These are phyloP conservation scores for Pygocentrus nattereri DNA, from an alignment of 2,797 vertebrate genomes.

Conservation along the genomic window DNA sequence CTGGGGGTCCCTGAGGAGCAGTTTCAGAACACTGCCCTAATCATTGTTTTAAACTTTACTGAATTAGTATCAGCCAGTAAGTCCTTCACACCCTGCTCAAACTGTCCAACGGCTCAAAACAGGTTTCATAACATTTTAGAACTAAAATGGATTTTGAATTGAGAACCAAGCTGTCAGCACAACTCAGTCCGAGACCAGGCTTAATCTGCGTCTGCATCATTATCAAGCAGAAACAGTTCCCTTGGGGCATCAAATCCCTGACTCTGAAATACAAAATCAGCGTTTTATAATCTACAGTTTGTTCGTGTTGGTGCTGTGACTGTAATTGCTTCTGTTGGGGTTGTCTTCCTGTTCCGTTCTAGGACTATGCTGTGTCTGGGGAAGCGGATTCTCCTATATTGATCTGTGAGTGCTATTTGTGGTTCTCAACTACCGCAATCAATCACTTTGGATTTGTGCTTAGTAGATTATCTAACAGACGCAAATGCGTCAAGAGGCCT, in stretches of 20 bases:
- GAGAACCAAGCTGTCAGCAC: background rate
- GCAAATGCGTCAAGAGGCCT: background rate
- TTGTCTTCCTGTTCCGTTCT: background rate
- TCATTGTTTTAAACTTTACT: too few species aligned
- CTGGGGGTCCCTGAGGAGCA: too few species aligned
- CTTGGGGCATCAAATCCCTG: background rate
- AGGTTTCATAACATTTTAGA: background rate
- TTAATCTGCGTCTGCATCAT: background rate
- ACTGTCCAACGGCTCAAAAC: background rate
- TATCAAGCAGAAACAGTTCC: background rate
- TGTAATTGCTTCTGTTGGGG: conserved; percentile 3
- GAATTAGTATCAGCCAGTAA: background rate
- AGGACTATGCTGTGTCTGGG: background rate
- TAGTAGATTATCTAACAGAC: background rate
- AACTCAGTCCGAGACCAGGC: background rate
- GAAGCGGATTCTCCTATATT: conserved; percentile 21
- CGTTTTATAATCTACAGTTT: background rate
- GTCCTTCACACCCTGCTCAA: background rate
- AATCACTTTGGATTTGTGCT: conserved; percentile 24
- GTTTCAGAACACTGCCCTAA: too few species aligned
- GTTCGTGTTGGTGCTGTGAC: background rate
- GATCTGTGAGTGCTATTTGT: conserved; percentile 39
- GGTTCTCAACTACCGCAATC: conserved; percentile 35
- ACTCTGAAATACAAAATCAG: background rate
- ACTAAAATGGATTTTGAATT: background rate